Conservation (phyloP, 1,140 invertebrate genomes). For the Mylabris phalerata region DNA sequence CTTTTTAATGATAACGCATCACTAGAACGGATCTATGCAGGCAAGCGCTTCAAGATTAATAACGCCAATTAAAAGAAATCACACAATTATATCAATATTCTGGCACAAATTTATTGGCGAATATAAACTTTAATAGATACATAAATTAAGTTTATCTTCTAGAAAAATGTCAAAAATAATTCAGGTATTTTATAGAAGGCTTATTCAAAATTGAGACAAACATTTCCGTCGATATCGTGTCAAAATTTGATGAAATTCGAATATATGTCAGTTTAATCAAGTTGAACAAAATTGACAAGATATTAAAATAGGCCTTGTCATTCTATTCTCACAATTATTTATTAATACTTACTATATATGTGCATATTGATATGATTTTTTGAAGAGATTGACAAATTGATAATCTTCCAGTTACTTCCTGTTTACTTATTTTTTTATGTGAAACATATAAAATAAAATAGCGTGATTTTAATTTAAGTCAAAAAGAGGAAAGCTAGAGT, state of each 20-base stretch:
- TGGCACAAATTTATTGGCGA: too few species aligned
- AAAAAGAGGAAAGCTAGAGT: constrained; percentile 9
- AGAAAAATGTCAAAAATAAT: too few species aligned
- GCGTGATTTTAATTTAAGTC: constrained; percentile 20
- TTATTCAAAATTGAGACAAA: not conserved
- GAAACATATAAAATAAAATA: constrained; percentile 20
- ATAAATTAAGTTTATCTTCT: too few species aligned
- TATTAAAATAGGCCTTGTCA: constrained; percentile 18
- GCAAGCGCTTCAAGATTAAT: too few species aligned
- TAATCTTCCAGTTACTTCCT: not conserved
- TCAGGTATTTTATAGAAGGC: too few species aligned
- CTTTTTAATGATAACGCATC: constrained; percentile 9
- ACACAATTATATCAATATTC: too few species aligned
- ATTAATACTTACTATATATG: not conserved
- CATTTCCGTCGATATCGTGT: constrained; percentile 7
- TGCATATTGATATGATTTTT: not conserved
- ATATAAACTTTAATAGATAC: too few species aligned
- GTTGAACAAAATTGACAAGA: constrained; percentile 14
- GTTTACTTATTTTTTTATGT: constrained; percentile 8
- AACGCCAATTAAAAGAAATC: too few species aligned
- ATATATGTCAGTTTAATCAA: constrained; percentile 3
- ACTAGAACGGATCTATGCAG: not conserved
- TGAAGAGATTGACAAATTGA: too few species aligned
- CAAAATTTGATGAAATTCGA: constrained; percentile 10
- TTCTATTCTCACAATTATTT: constrained; percentile 3